Percentiles rank a stretch among this genome's conserved stretches.
Evolutionary conservation across 2,797 vertebrate genomes (phyloP).

Genomic region (Thalassophryne amazonica): DNA sequence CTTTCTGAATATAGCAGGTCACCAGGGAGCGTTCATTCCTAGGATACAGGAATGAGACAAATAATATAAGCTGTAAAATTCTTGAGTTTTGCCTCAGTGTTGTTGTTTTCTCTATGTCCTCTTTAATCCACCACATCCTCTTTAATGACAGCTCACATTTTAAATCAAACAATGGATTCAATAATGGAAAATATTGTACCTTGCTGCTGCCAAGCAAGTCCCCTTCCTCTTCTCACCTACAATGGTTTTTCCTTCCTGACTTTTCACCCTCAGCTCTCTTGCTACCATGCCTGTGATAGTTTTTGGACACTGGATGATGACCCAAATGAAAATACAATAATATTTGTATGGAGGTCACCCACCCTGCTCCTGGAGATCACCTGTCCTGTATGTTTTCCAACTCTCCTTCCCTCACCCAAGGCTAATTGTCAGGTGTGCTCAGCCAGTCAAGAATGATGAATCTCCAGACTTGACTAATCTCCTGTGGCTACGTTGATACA

Average conservation of each 20-base stretch:
- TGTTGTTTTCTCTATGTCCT: conserved; percentile 40
- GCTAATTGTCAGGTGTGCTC: no score
- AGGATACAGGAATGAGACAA: conserved; percentile 13
- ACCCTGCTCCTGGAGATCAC: no score
- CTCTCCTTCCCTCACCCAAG: no score
- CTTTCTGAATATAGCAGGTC: conserved; percentile 26
- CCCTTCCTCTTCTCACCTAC: conserved; percentile 35
- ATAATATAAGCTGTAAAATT: conserved; percentile 27
- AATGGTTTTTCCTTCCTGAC: conserved; percentile 53
- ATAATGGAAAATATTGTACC: conserved; percentile 44
- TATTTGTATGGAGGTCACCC: no score
- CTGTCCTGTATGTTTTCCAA: no score
- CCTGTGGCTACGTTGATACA: no score
- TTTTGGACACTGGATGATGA: no score
- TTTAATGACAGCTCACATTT: conserved; percentile 25
- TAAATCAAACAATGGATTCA: conserved; percentile 37
- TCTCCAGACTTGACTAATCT: no score
- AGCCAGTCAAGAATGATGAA: no score
- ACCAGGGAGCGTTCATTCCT: conserved; percentile 17
- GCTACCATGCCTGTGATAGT: no score
- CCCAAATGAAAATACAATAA: no score
- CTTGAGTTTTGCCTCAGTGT: conserved; percentile 7
- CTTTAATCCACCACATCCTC: conserved; percentile 47
- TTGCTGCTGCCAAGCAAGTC: conserved; percentile 22
- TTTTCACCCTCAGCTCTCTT: conserved; percentile 14